phyloP scores from a whole-genome alignment of 2,113 vertebrate genomes.

The Chionis minor region DNA sequence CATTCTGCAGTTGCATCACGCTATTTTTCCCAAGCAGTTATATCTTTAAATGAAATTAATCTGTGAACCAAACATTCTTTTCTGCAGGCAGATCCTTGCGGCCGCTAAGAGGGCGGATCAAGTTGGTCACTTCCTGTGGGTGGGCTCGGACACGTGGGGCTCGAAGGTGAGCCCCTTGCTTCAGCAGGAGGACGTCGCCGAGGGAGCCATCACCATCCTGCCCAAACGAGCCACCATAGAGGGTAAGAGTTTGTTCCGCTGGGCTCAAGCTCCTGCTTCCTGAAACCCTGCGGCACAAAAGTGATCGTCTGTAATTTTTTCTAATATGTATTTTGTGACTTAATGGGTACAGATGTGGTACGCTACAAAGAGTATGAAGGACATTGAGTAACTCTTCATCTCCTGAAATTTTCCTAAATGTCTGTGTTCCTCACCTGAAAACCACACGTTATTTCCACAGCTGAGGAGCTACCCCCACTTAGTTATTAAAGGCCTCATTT shows the following conservation, averaged over 20 bases:
- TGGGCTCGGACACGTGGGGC: conserved; percentile 97
- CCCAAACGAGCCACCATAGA: conserved; percentile 90
- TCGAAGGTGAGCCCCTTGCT: conserved; percentile 87
- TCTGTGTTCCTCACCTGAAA: neutral
- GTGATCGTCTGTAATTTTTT: accelerated
- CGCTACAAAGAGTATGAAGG: neutral
- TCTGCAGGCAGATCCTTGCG: conserved; percentile 87
- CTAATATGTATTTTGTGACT: accelerated
- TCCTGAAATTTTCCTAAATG: neutral
- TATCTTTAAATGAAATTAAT: neutral
- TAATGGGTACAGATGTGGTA: accelerated
- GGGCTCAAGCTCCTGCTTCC: neutral
- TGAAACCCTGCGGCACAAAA: neutral
- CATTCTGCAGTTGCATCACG: neutral
- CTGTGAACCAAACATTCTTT: neutral
- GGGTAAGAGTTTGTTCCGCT: conserved; percentile 70
- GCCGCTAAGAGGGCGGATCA: conserved; percentile 89
- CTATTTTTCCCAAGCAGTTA: neutral
- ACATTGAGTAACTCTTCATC: neutral
- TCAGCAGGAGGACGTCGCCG: conserved; percentile 87
- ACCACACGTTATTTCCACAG: neutral
- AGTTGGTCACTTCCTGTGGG: conserved; percentile 93
- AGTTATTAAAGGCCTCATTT: neutral
- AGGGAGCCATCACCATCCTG: conserved; percentile 93
- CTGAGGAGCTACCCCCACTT: neutral